Percentiles rank a stretch among this genome's conserved stretches.
Conservation (phyloP, 2,888 invertebrate genomes). For the Holacanthella duospinosa region DNA sequence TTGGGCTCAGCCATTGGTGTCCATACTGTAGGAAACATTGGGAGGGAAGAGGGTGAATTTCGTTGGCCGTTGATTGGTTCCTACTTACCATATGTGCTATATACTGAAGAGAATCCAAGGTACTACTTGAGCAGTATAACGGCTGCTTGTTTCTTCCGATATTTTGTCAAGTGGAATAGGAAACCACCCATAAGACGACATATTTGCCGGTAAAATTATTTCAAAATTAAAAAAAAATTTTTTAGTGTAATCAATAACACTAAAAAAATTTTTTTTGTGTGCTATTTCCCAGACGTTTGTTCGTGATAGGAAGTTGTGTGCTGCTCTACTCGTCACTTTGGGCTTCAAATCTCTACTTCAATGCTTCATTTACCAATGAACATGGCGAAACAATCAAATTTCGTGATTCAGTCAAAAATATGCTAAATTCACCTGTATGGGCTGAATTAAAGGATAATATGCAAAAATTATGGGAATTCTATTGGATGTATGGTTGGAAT, state of each 20-base stretch:
- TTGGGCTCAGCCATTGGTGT: slow-evolving; percentile 66
- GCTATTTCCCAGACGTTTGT: slow-evolving; percentile 51
- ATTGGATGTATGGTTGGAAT: slow-evolving; percentile 74
- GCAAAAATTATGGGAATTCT: slow-evolving; percentile 62
- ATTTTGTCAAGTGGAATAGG: slow-evolving; percentile 68
- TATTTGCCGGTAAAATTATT: slow-evolving; percentile 38
- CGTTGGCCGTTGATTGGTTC: slow-evolving; percentile 60
- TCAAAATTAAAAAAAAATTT: not conserved
- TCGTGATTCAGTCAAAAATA: slow-evolving; percentile 76
- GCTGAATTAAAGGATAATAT: slow-evolving; percentile 55
- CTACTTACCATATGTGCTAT: slow-evolving; percentile 52
- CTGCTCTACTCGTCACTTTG: slow-evolving; percentile 60
- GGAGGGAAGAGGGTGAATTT: slow-evolving; percentile 63
- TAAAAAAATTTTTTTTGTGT: too few species aligned
- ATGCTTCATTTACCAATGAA: slow-evolving; percentile 71
- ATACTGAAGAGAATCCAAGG: slow-evolving; percentile 61
- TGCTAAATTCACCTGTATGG: slow-evolving; percentile 80
- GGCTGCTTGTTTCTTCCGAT: slow-evolving; percentile 59
- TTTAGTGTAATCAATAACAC: too few species aligned
- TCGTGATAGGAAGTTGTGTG: slow-evolving; percentile 52
- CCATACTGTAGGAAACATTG: slow-evolving; percentile 82
- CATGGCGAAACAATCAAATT: slow-evolving; percentile 79
- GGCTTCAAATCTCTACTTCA: slow-evolving; percentile 73
- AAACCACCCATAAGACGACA: slow-evolving; percentile 48
- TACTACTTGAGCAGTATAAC: slow-evolving; percentile 41